Percentiles rank a stretch among this genome's conserved stretches.
Conservation (phyloP, 2,113 vertebrate species). For the Brachyhypopomus occidentalis region DNA sequence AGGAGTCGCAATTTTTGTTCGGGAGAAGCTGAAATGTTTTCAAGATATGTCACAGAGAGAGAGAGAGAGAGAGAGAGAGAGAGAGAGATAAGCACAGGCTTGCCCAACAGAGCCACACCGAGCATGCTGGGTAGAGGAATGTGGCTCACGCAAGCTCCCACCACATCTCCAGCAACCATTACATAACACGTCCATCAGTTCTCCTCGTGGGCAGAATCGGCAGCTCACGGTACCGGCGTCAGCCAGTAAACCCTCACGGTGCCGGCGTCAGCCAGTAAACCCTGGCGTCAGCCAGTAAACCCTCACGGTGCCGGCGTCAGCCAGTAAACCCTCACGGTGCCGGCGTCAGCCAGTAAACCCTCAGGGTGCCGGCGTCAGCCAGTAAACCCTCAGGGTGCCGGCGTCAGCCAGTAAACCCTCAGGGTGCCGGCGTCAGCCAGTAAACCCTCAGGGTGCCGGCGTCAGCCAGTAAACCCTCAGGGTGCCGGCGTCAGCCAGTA, state of each 20-base stretch:
- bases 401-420: constrained; percentile 42
- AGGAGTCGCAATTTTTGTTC: not conserved
- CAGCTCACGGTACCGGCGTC: constrained; percentile 46
- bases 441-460: constrained; percentile 41
- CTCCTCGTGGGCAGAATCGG: constrained; percentile 40
- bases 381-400: constrained; percentile 44
- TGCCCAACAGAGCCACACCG: constrained; percentile 26
- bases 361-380: no score
- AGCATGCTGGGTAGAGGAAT: constrained; percentile 56
- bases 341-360: constrained; percentile 41
- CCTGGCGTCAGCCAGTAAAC: constrained; percentile 41
- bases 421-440: no score
- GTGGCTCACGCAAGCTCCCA: constrained; percentile 74
- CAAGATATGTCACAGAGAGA: not conserved
- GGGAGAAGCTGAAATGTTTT: not conserved
- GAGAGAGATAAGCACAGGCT: constrained; percentile 4
- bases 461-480: constrained; percentile 44
- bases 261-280: constrained; percentile 46
- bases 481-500: no score
- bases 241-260: constrained; percentile 44
- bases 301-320: constrained; percentile 42
- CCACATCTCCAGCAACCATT: constrained; percentile 73
- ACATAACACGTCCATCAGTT: constrained; percentile 76
- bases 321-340: constrained; percentile 46
- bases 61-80: not conserved